A percentile compares a stretch with the other conserved stretches of the same genome.
Evolutionary conservation across 2,113 vertebrate species (phyloP).

Genomic region (Aepyceros melampus): DNA sequence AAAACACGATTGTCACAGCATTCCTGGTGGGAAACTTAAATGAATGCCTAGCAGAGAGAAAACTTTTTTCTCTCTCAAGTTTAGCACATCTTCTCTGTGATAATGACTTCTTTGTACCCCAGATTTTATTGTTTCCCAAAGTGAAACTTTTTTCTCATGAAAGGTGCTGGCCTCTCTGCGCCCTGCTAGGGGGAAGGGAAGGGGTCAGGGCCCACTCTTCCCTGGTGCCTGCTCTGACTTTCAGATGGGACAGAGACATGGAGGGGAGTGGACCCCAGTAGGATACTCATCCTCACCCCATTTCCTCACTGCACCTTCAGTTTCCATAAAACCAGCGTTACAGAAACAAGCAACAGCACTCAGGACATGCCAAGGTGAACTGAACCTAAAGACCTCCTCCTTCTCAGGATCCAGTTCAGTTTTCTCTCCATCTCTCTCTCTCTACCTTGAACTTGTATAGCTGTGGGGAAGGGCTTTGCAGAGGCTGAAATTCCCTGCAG

Average conservation of each 20-base stretch:
- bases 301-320: neutral
- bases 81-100: neutral
- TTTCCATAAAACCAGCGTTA: slow-evolving; percentile 69
- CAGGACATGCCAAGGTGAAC: neutral
- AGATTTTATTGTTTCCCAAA: neutral
- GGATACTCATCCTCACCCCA: too few relatives aligned
- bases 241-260: neutral
- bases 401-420: neutral
- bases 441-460: neutral
- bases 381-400: neutral
- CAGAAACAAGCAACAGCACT: neutral
- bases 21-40: neutral
- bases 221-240: neutral
- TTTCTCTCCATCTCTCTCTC: neutral
- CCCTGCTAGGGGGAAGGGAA: accelerated
- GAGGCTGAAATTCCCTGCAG: neutral
- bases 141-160: neutral
- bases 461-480: neutral
- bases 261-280: neutral
- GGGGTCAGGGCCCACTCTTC: neutral
- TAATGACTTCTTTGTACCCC: accelerated
- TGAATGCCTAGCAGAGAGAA: neutral
- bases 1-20: accelerated
- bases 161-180: neutral
- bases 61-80: neutral